Evolutionary conservation across 1,140 invertebrate species (phyloP).

Genomic region (Acromyrmex charruanus): DNA sequence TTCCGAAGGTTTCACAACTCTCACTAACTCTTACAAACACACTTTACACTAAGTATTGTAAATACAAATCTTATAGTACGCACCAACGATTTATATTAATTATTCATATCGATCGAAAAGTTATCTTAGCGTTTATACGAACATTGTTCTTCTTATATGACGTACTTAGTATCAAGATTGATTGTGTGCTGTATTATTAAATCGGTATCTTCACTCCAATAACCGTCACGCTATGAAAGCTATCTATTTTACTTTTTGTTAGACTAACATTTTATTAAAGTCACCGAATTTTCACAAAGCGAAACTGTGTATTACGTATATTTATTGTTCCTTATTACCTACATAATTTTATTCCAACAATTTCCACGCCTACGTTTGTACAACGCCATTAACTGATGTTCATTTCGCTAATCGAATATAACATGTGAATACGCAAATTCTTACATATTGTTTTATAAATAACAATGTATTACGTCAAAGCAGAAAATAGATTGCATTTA

Average conservation of each 20-base stretch:
- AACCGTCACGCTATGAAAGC: conserved; percentile 66
- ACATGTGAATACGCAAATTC: neutral
- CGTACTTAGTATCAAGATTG: conserved; percentile 68
- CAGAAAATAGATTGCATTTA: conserved; percentile 15
- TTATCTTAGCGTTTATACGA: conserved; percentile 13
- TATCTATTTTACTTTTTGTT: conserved; percentile 60
- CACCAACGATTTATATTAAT: conserved; percentile 58
- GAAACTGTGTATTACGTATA: neutral
- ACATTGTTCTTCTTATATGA: conserved; percentile 55
- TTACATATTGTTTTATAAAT: conserved; percentile 5
- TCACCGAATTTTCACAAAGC: conserved; percentile 55
- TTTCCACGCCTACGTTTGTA: neutral
- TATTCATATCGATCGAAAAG: conserved; percentile 29
- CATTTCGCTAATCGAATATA: conserved; percentile 26
- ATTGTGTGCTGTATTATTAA: conserved; percentile 73
- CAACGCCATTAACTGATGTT: neutral
- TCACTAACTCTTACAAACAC: neutral
- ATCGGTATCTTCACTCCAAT: conserved; percentile 49
- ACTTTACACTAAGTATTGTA: neutral
- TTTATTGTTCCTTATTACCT: neutral
- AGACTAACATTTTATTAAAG: conserved; percentile 68
- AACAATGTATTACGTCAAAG: conserved; percentile 8
- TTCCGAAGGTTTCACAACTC: neutral
- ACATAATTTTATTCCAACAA: conserved; percentile 2
- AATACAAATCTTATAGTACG: neutral